phyloP scores from a whole-genome alignment of 2,113 vertebrate species.

The Platysternon megacephalum region DNA sequence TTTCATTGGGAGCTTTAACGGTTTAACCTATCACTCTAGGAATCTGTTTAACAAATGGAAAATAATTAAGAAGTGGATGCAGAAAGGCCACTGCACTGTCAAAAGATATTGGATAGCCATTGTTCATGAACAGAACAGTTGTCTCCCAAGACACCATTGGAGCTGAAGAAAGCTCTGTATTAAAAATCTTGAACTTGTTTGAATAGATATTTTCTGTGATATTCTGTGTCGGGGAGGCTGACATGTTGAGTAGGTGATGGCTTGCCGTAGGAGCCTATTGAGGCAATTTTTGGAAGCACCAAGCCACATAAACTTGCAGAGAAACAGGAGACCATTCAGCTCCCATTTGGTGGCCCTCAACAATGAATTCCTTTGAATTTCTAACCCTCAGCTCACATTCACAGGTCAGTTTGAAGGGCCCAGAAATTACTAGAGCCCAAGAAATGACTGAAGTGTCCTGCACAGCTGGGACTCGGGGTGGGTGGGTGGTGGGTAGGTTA shows the following conservation, averaged over 20 bases:
- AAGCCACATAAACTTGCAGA: conserved; percentile 57
- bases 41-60: conserved; percentile 15
- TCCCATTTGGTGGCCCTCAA: background rate
- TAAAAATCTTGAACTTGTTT: conserved; percentile 48
- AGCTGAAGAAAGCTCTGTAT: conserved; percentile 19
- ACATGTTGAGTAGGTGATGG: conserved; percentile 45
- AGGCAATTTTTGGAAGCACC: conserved; percentile 56
- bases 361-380: conserved; percentile 55
- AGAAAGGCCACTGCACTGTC: background rate
- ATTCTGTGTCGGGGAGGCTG: conserved; percentile 34
- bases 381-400: conserved; percentile 14
- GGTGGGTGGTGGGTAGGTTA: background rate
- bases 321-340: background rate
- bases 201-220: conserved; percentile 59
- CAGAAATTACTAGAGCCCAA: background rate
- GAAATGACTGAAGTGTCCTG: conserved; percentile 3
- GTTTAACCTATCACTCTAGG: background rate
- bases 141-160: background rate
- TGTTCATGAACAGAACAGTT: background rate
- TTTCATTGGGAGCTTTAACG: background rate
- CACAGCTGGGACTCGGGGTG: accelerated
- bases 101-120: background rate
- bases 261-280: conserved; percentile 48
- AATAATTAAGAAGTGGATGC: background rate
- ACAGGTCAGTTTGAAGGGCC: accelerated